These are phyloP conservation scores for Tragelaphus buxtoni DNA, from an alignment of 2,113 vertebrate species.

Conservation along the genomic window DNA sequence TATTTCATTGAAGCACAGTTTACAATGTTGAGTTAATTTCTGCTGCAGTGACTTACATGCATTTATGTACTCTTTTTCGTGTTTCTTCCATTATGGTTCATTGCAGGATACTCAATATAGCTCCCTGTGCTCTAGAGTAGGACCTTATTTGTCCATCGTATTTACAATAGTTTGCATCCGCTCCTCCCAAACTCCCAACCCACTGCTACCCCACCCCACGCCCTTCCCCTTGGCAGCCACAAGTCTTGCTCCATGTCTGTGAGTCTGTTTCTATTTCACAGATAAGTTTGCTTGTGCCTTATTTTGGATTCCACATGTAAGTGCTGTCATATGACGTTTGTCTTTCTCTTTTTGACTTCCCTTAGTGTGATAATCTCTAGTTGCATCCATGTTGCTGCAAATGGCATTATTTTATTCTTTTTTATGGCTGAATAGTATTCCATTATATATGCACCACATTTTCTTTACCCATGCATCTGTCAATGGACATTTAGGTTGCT, in stretches of 20 bases:
- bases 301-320: background rate
- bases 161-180: background rate
- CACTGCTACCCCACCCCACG: background rate
- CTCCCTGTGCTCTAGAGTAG: background rate
- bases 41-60: background rate
- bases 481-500: background rate
- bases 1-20: background rate
- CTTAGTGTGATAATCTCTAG: background rate
- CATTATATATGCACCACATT: background rate
- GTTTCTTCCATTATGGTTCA: background rate
- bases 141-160: background rate
- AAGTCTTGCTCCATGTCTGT: background rate
- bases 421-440: background rate
- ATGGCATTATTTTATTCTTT: background rate
- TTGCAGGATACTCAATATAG: background rate
- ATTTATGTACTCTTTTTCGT: background rate
- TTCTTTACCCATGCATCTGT: background rate
- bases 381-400: background rate
- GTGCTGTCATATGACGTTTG: rapidly evolving
- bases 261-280: background rate
- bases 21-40: background rate
- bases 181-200: background rate
- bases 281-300: background rate
- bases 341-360: background rate
- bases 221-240: background rate